Percentiles rank a stretch among this genome's conserved stretches.
phyloP scores from a whole-genome alignment of 1,140 invertebrate species.

The Panagrolaimus sp. region DNA sequence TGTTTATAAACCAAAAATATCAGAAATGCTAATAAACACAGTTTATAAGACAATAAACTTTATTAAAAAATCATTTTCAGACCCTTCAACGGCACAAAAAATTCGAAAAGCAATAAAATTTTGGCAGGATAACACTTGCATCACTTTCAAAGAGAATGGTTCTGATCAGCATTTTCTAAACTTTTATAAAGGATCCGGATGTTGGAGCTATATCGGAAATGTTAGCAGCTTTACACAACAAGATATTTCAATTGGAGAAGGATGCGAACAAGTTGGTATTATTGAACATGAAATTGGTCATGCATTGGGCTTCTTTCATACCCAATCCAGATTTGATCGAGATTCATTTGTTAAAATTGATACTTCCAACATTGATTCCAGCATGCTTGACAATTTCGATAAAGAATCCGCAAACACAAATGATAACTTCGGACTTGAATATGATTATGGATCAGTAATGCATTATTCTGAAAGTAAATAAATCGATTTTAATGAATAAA shows the following conservation, averaged over 20 bases:
- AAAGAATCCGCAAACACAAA: constrained; percentile 1
- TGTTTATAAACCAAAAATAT: too few species aligned
- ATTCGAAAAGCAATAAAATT: neutral
- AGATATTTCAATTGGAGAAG: constrained; percentile 22
- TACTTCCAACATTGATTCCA: neutral
- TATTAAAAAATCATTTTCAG: too few species aligned
- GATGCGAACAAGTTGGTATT: constrained; percentile 21
- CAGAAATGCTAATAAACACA: too few species aligned
- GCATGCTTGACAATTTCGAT: neutral
- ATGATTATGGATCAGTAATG: constrained; percentile 27
- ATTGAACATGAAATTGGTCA: constrained; percentile 28
- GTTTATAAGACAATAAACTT: too few species aligned
- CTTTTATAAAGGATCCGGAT: constrained; percentile 4
- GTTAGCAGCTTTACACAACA: neutral
- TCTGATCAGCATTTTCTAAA: neutral
- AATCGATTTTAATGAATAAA: neutral
- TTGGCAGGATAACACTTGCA: neutral
- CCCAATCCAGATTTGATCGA: constrained; percentile 17
- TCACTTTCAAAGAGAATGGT: neutral
- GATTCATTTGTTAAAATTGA: constrained; percentile 18
- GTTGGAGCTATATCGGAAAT: neutral
- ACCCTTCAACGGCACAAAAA: neutral
- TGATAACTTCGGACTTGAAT: constrained; percentile 1
- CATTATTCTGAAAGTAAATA: constrained; percentile 21
- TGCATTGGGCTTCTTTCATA: constrained; percentile 25